Evolutionary conservation across 2,113 vertebrate genomes (phyloP).

Genomic region (Tragelaphus imberbis): DNA sequence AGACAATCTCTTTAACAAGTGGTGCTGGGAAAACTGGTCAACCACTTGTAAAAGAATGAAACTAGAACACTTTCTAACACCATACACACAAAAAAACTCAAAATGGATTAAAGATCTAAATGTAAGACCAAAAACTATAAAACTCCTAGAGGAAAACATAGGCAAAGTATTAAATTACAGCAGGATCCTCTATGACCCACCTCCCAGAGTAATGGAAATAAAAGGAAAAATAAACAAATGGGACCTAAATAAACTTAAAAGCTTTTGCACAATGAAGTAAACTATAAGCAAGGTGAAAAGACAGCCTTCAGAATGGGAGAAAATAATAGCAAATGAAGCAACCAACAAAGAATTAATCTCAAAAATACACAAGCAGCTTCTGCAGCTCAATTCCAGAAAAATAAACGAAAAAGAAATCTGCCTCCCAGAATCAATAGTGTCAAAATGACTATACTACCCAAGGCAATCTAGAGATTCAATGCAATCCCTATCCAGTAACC

Average conservation of each 20-base stretch:
- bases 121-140: no score
- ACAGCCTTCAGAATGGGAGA: background rate
- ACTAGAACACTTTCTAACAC: no score
- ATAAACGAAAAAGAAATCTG: background rate
- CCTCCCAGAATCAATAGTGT: background rate
- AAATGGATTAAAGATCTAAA: no score
- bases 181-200: no score
- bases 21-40: no score
- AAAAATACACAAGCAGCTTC: background rate
- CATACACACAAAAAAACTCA: no score
- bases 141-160: no score
- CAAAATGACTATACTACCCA: background rate
- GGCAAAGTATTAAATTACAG: no score
- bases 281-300: background rate
- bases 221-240: no score
- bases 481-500: background rate
- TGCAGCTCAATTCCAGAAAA: background rate
- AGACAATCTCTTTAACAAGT: background rate
- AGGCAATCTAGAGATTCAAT: background rate
- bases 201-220: no score
- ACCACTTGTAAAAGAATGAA: no score
- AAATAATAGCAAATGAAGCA: background rate
- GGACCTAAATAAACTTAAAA: background rate
- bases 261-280: background rate
- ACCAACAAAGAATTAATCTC: background rate